Conservation (phyloP, 2,888 invertebrate species). For the Alviniconcha strummeri region DNA sequence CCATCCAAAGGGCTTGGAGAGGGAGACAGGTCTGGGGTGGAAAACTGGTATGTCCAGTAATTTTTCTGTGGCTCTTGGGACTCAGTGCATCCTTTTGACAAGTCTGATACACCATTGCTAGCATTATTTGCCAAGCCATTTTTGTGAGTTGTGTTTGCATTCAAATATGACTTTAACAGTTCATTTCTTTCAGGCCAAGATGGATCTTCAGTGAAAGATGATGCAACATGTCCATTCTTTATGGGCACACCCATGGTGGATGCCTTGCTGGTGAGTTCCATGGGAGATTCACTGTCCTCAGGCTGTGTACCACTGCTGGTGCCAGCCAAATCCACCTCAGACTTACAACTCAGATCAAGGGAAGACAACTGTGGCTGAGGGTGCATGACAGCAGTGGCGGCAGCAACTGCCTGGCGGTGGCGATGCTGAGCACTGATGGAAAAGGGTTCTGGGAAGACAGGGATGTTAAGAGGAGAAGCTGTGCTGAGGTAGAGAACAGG, state of each 20-base stretch:
- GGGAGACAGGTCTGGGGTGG: slow-evolving; percentile 22
- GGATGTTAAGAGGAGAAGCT: slow-evolving; percentile 41
- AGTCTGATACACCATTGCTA: background rate
- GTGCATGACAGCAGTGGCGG: slow-evolving; percentile 26
- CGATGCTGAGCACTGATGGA: slow-evolving; percentile 35
- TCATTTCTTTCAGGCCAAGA: slow-evolving; percentile 29
- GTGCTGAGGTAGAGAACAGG: slow-evolving; percentile 32
- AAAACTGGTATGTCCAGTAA: slow-evolving; percentile 35
- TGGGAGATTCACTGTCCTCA: slow-evolving; percentile 6
- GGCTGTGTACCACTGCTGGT: background rate
- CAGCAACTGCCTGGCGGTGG: slow-evolving; percentile 23
- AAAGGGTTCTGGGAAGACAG: slow-evolving; percentile 45
- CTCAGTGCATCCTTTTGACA: background rate
- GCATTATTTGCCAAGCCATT: slow-evolving; percentile 7
- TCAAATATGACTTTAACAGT: slow-evolving; percentile 27
- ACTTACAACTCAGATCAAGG: slow-evolving; percentile 30
- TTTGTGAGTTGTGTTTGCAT: background rate
- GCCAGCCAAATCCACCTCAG: slow-evolving; percentile 3
- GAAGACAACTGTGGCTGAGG: slow-evolving; percentile 38
- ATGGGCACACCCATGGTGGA: background rate
- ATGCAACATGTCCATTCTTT: slow-evolving; percentile 22
- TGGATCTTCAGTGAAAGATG: background rate
- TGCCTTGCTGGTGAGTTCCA: slow-evolving; percentile 28
- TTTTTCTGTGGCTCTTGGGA: slow-evolving; percentile 7
- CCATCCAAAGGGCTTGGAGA: slow-evolving; percentile 21